Evolutionary conservation across 2,888 invertebrate species (phyloP).

Genomic region (Suillia variegata): DNA sequence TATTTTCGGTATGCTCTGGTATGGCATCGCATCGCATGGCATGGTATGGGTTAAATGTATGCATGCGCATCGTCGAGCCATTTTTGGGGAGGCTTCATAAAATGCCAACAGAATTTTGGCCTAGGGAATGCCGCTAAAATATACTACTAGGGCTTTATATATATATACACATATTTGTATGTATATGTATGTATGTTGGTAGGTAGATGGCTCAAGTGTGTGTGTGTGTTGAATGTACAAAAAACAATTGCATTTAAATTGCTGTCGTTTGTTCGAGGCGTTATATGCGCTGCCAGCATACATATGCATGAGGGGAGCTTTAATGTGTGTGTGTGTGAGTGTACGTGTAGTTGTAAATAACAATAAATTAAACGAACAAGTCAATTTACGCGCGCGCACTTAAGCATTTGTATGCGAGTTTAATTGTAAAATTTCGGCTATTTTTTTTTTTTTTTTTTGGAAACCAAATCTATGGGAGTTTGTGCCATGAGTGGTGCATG

Average conservation of each 20-base stretch:
- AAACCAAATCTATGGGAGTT: too few relatives aligned
- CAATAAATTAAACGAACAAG: conserved; percentile 24
- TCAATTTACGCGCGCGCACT: conserved; percentile 25
- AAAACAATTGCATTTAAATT: conserved; percentile 52
- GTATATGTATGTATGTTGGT: not conserved
- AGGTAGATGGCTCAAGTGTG: not conserved
- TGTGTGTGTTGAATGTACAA: not conserved
- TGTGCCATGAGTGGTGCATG: too few relatives aligned
- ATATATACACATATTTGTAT: too few relatives aligned
- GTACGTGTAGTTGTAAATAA: not conserved
- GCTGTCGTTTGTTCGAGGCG: conserved; percentile 32
- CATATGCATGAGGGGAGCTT: conserved; percentile 30
- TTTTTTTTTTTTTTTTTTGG: too few relatives aligned
- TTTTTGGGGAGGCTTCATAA: not conserved
- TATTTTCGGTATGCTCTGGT: not conserved
- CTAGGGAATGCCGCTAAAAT: too few relatives aligned
- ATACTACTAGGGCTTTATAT: too few relatives aligned
- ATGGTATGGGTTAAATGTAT: too few relatives aligned
- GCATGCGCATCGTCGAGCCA: too few relatives aligned
- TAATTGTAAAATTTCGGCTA: conserved; percentile 22
- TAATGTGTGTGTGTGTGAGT: not conserved
- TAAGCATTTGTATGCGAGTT: conserved; percentile 10
- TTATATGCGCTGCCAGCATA: conserved; percentile 2
- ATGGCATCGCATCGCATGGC: too few relatives aligned
- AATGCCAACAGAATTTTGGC: too few relatives aligned